Evolutionary conservation across 2,797 vertebrate genomes (phyloP), one percentile per base, ranked within the genome.

Genomic region (Hipposideros larvatus): DNA sequence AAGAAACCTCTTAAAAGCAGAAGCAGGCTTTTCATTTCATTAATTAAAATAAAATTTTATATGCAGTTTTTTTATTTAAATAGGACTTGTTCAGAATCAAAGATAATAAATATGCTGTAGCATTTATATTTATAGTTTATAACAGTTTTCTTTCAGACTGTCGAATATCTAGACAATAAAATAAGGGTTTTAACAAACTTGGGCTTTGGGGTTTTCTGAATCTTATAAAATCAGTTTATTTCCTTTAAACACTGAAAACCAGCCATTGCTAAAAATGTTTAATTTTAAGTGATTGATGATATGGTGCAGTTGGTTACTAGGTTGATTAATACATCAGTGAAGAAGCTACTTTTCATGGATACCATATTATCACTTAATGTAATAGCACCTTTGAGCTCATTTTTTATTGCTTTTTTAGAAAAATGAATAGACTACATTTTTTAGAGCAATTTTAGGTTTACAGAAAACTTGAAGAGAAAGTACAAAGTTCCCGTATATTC

Each of bases 81-180:
- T 65, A 71, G 61, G 31, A 78, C 51, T 71, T 87, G 88, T 10
- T 89, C 41, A 78, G n/a, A 84, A 89, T 59, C 85, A 73, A 86
- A 95, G 41, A 57, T 84, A 90, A 90, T 73, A 90, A 24, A 59
- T 83, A 91, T 15, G 41, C 24, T 73, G 0, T 51, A 73, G 65
- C 51, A 73, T 21, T 59, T 94, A 28, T 84, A 71, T 82, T 88
- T 91, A 55, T 78, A 83, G 55, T 48, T 87, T 22, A 53, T 92
- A 80, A 85, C 28, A 55, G 10, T 82, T 95, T 90, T 92, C 21
- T 82, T 97, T 93, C 51, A 95, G 31, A 87, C 8, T 94, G 6
- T 94, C 65, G 53, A n/a, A 22, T 79, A 88, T 48, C 21, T 59
- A 74, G 63, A 71, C 48, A 93, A 79, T 87, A 90, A 96, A 91